Percentiles rank a stretch among this genome's conserved stretches.
Evolutionary conservation across 1,140 invertebrate species (phyloP).

Genomic region (Adelges cooleyi): DNA sequence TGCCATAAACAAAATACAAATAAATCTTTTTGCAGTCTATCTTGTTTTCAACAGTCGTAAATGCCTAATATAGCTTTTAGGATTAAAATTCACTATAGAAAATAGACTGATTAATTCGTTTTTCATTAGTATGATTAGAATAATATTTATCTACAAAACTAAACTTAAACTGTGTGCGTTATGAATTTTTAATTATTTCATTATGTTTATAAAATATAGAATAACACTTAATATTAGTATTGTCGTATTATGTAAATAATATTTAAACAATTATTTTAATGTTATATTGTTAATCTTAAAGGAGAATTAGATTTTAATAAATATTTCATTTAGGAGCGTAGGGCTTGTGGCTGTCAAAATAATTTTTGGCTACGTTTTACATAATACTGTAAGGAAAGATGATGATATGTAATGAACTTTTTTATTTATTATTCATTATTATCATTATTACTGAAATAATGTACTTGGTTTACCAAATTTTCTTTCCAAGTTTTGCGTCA

Average conservation of each 20-base stretch:
- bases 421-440: too few species aligned
- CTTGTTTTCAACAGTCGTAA: neutral
- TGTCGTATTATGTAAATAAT: constrained; percentile 19
- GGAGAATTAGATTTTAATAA: constrained; percentile 13
- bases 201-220: constrained; percentile 8
- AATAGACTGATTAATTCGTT: constrained; percentile 22
- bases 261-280: constrained; percentile 19
- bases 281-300: constrained; percentile 24
- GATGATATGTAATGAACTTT: too few species aligned
- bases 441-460: too few species aligned
- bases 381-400: too few species aligned
- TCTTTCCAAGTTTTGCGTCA: constrained; percentile 17
- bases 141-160: constrained; percentile 7
- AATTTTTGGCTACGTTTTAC: constrained; percentile 6
- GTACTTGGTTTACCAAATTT: constrained; percentile 23
- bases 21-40: constrained; percentile 7
- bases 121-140: constrained; percentile 7
- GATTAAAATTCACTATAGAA: constrained; percentile 12
- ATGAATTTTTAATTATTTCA: constrained; percentile 26
- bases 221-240: neutral
- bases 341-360: constrained; percentile 14
- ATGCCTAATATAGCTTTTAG: neutral
- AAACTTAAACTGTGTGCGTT: constrained; percentile 9
- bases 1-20: constrained; percentile 6
- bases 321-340: constrained; percentile 6